Evolutionary conservation across 2,113 vertebrate genomes (phyloP).

Genomic region (Bagarius yarrelli): DNA sequence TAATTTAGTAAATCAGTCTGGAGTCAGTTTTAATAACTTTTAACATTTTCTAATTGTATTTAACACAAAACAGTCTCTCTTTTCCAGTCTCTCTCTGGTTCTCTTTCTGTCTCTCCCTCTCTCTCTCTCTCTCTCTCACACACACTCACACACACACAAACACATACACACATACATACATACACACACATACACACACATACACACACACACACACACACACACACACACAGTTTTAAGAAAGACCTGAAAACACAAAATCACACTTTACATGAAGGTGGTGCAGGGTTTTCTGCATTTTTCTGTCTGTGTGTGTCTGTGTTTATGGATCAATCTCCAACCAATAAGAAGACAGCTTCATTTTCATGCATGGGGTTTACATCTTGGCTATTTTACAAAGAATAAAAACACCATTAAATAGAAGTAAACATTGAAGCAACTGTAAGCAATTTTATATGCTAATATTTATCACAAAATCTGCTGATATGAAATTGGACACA

Average conservation of each 20-base stretch:
- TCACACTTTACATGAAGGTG: no score
- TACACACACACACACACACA: neutral
- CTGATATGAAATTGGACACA: neutral
- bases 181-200: neutral
- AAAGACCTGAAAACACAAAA: no score
- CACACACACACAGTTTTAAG: neutral
- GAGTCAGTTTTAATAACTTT: neutral
- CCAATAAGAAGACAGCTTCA: conserved; percentile 55
- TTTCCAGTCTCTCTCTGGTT: no score
- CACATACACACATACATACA: no score
- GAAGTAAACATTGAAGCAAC: neutral
- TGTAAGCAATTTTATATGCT: neutral
- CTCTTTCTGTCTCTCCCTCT: neutral
- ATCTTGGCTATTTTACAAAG: conserved; percentile 21
- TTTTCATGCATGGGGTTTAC: conserved; percentile 51
- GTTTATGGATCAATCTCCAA: conserved; percentile 62
- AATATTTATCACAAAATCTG: neutral
- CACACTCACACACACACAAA: neutral
- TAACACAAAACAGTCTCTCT: no score
- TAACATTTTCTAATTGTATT: neutral
- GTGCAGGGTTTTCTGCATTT: no score
- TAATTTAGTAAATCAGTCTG: neutral
- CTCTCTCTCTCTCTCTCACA: no score
- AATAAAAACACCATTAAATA: neutral
- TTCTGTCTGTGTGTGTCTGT: conserved; percentile 10